phyloP scores from a whole-genome alignment of 1,140 invertebrate genomes.

The Eumaeus atala region DNA sequence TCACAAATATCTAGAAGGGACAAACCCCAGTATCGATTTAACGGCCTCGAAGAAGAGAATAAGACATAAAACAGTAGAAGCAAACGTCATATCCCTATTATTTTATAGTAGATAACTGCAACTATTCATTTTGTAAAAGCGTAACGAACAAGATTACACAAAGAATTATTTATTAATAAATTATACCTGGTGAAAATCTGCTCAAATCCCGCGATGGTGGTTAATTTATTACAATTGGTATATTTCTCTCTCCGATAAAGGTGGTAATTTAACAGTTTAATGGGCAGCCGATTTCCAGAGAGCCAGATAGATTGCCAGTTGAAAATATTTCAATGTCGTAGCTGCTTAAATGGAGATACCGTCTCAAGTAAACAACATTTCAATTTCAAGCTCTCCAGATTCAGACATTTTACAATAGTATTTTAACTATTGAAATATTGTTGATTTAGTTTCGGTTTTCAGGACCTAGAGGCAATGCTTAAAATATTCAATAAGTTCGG shows the following conservation, averaged over 20 bases:
- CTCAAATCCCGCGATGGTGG: slow-evolving; percentile 11
- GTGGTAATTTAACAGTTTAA: slow-evolving; percentile 53
- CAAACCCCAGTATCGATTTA: too few species aligned
- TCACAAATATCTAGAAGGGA: too few species aligned
- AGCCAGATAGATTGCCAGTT: slow-evolving; percentile 54
- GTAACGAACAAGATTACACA: too few species aligned
- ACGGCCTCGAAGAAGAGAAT: too few species aligned
- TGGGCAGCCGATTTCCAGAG: slow-evolving; percentile 50
- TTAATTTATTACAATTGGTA: slow-evolving; percentile 28
- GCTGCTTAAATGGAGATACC: slow-evolving; percentile 21
- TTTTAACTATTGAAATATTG: not conserved
- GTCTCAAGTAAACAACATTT: slow-evolving; percentile 29
- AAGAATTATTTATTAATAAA: too few species aligned
- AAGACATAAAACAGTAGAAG: too few species aligned
- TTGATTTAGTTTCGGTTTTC: not conserved
- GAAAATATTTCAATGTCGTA: slow-evolving; percentile 48
- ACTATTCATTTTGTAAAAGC: too few species aligned
- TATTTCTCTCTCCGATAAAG: slow-evolving; percentile 37
- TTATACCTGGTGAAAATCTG: too few species aligned
- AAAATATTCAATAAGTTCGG: not conserved
- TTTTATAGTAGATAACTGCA: too few species aligned
- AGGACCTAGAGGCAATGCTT: not conserved
- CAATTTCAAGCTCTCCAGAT: not conserved
- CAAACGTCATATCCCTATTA: too few species aligned
- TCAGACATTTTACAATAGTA: not conserved